Evolutionary conservation across 2,888 invertebrate species (phyloP).

Genomic region (Diloba caeruleocephala): DNA sequence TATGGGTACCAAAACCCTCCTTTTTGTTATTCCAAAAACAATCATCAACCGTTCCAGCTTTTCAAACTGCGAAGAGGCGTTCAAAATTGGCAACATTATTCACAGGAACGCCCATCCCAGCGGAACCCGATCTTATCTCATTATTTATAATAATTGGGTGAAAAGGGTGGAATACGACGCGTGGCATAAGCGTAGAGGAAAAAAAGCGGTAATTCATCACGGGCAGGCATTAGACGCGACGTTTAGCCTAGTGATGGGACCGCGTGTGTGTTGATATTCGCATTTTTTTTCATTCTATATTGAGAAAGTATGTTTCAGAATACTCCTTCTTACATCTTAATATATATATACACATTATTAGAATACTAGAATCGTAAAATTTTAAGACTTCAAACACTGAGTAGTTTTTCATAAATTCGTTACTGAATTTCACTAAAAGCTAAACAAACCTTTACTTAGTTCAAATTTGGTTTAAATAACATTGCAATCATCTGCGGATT

Average conservation of each 20-base stretch:
- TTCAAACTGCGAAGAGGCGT: conserved; percentile 26
- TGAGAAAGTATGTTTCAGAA: too few species aligned
- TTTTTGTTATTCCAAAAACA: conserved; percentile 25
- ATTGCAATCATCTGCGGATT: too few species aligned
- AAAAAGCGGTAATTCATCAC: conserved; percentile 63
- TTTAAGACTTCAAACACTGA: too few species aligned
- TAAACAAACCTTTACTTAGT: too few species aligned
- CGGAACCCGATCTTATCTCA: conserved; percentile 74
- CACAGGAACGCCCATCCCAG: conserved; percentile 54
- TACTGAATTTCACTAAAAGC: too few species aligned
- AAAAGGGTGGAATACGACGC: conserved; percentile 61
- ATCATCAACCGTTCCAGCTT: conserved; percentile 12
- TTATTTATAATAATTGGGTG: conserved; percentile 84
- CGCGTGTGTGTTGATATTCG: background rate
- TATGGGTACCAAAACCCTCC: background rate
- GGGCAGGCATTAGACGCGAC: conserved; percentile 32
- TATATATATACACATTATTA: too few species aligned
- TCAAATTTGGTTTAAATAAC: too few species aligned
- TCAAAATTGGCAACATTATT: conserved; percentile 60
- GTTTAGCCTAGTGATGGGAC: conserved; percentile 31
- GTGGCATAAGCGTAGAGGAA: conserved; percentile 40
- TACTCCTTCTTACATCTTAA: too few species aligned
- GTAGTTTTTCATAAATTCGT: too few species aligned
- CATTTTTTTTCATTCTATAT: too few species aligned
- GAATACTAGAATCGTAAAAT: too few species aligned